A percentile compares a stretch with the other conserved stretches of the same genome.
Conservation (phyloP, 2,113 vertebrate species). For the Oryzias javanicus region DNA sequence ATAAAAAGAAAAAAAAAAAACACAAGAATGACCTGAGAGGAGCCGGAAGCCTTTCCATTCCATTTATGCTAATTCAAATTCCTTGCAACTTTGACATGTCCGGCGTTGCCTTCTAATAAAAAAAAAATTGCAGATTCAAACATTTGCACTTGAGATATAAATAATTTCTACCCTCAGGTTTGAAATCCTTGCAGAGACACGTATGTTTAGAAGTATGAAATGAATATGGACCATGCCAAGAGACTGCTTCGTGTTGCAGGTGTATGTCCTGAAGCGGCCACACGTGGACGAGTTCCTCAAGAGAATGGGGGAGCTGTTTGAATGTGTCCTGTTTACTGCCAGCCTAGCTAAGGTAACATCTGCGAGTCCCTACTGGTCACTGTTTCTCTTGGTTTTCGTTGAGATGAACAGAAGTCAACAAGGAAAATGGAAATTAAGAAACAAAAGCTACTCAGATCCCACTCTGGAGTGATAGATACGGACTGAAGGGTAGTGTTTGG, state of each 20-base stretch:
- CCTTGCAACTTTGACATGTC: neutral
- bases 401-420: too few species aligned
- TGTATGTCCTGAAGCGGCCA: constrained; percentile 94
- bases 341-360: constrained; percentile 92
- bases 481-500: too few species aligned
- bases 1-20: neutral
- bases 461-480: too few species aligned
- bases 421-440: too few species aligned
- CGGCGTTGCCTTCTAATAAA: neutral
- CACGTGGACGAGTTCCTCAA: constrained; percentile 95
- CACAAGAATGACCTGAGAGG: neutral
- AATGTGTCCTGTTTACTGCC: constrained; percentile 96
- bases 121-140: neutral
- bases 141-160: neutral
- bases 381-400: too few species aligned
- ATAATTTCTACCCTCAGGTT: neutral
- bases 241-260: constrained; percentile 69
- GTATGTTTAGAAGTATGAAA: neutral
- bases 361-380: too few species aligned
- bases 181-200: constrained; percentile 14
- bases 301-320: constrained; percentile 96
- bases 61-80: neutral
- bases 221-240: neutral
- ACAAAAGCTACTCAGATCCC: too few species aligned
- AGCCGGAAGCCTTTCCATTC: constrained; percentile 1